Base-by-base conservation (phyloP, 1,140 invertebrate genomes). In the Trinorchestia longiramus region DNA sequence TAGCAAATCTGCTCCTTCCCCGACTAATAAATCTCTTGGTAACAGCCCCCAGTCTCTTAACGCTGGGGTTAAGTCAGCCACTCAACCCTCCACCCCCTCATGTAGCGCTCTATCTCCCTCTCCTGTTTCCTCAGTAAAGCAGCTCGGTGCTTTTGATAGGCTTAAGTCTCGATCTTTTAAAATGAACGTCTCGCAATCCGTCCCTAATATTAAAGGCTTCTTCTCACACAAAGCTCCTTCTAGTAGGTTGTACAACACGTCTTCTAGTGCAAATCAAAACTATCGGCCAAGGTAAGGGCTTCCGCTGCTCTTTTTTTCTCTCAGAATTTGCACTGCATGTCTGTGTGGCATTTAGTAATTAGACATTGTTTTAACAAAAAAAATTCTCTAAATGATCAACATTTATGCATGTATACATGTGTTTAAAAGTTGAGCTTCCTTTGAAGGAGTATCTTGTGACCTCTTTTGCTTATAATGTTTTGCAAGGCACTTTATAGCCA, bases 131-230 rank as follows among this genome's bases (percentile, higher is more conserved):
- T 43, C 95, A 77, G 40, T 43, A 15, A 95, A 95, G 43, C 92
- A 43, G 43, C 47, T 28, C 41, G 92, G 44, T 94, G 92, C 92
- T 45, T 40, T 43, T 90, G 88, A 90, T 15, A 90, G 88, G 43
- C 43, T 45, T 44, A 94, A 47, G 92, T 94, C 44, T 3, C 44
- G 92, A 4, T 94, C 92, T 43, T 45, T 45, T 47, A 53, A 87
- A 92, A 92, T 96, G 91, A 57, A 43, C 62, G 90, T 96, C 36
- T 96, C 95, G 0, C 95, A 96, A 42, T 96, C 95, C 43, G 95
- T 96, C 87, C 95, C 95, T 45, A 96, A 96, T 44, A 62, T 96
- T 57, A 96, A 95, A 94, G 91, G 90, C n/a, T 95, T 96, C 90
- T 92, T 96, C 43, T 94, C 44, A 43, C 43, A 94, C 92, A 94